Base-by-base conservation (phyloP, 1,140 invertebrate genomes). In the Manduca sexta region DNA sequence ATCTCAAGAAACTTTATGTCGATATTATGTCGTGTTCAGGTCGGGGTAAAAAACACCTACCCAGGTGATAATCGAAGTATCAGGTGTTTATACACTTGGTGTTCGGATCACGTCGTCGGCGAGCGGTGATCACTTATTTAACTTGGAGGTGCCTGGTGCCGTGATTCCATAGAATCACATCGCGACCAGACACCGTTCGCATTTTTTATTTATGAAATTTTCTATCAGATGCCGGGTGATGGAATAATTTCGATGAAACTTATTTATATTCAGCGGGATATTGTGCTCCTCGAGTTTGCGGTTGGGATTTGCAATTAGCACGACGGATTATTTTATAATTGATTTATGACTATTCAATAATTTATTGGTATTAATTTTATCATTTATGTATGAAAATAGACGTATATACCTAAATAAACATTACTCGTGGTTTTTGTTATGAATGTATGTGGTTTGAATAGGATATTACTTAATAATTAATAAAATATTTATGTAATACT, bases 191-290 rank as follows among this genome's bases (percentile, higher is more conserved):
- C 68, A 64, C 52, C 54, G 43, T 45, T 44, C 56, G 66, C 68
- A 71, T 74, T 79, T 82, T 72, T 77, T 84, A 81, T 84, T 84
- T 82, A 82, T 81, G 64, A 78, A 71, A 63, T 81, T 74, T 74
- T 70, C 67, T 74, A 69, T 67, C 51, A 63, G 66, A 60, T 61
- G 60, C 56, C 54, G 54, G 26, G 64, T 74, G 72, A 79, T 77
- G 70, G 78, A 82, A 82, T 81, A 81, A 78, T 81, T 76, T 74
- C 60, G 55, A 64, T 52, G 43, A 48, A 59, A 40, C 72, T 77
- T 52, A 71, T 81, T 64, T 65, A 64, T 80, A 78, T 77, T 74
- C 74, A 64, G 62, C 45, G 61, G 61, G 54, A 56, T 47, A 51
- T 49, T 21, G 26, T 55, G 47, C 52, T 43, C 43, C 29, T 26